phyloP scores from a whole-genome alignment of 2,113 vertebrate species.

The Hippoglossus stenolepis region DNA sequence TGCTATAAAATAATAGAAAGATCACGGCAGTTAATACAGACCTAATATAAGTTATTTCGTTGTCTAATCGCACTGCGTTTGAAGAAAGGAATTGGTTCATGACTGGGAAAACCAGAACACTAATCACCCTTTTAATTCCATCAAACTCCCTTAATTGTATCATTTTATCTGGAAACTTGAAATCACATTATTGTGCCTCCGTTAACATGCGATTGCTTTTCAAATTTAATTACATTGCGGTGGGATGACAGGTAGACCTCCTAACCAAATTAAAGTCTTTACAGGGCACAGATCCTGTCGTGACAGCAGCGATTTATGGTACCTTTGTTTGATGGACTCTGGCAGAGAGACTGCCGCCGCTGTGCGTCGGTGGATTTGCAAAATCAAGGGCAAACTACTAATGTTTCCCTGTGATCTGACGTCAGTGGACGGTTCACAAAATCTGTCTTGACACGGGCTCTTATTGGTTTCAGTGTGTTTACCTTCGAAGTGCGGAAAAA shows the following conservation, averaged over 20 bases:
- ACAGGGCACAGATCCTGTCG: constrained; percentile 18
- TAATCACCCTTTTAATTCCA: constrained; percentile 41
- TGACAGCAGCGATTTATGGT: constrained; percentile 44
- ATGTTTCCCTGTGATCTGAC: constrained; percentile 3
- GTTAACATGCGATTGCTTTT: constrained; percentile 57
- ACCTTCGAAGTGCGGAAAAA: constrained; percentile 2
- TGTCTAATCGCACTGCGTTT: background rate
- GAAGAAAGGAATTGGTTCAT: background rate
- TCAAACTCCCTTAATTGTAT: constrained; percentile 48
- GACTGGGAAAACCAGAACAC: constrained; percentile 19
- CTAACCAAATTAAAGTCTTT: constrained; percentile 40
- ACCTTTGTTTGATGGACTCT: constrained; percentile 39
- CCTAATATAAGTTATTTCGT: no score
- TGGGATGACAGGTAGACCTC: constrained; percentile 59
- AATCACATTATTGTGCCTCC: constrained; percentile 61
- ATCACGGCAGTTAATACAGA: background rate
- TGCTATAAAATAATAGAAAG: constrained; percentile 12
- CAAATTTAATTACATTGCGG: constrained; percentile 51
- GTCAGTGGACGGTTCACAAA: background rate
- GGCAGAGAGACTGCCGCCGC: background rate
- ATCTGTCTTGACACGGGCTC: constrained; percentile 6
- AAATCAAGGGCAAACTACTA: constrained; percentile 11
- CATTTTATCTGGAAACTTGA: constrained; percentile 51
- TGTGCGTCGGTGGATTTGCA: constrained; percentile 4
- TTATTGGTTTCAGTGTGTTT: background rate